These are phyloP conservation scores for Spatulosminthurus flaviceps DNA, from an alignment of 2,888 invertebrate species.

Conservation along the genomic window DNA sequence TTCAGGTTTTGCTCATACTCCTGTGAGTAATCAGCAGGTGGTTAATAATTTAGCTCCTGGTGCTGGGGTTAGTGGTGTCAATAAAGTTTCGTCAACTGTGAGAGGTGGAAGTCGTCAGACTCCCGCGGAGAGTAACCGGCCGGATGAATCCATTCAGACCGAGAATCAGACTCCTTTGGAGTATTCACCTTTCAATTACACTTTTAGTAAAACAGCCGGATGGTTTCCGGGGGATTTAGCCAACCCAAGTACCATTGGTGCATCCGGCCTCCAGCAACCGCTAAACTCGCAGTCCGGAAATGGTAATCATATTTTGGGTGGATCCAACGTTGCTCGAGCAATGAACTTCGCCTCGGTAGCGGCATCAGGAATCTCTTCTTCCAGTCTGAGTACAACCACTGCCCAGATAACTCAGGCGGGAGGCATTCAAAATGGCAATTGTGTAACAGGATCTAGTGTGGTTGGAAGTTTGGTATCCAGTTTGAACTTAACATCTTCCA, in stretches of 20 bases:
- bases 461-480: constrained; percentile 36
- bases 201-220: constrained; percentile 71
- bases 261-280: neutral
- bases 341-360: constrained; percentile 79
- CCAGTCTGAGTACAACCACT: constrained; percentile 57
- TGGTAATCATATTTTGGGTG: constrained; percentile 36
- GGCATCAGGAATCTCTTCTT: constrained; percentile 69
- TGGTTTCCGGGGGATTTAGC: constrained; percentile 62
- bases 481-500: constrained; percentile 15
- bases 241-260: constrained; percentile 39
- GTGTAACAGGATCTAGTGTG: constrained; percentile 23
- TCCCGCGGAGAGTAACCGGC: neutral
- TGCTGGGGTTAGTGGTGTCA: constrained; percentile 23
- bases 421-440: constrained; percentile 42
- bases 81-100: neutral
- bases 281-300: neutral
- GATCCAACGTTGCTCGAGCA: constrained; percentile 64
- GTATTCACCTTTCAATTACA: constrained; percentile 88
- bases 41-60: constrained; percentile 38
- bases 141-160: neutral
- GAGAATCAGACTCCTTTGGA: constrained; percentile 72
- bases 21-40: neutral
- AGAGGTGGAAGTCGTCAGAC: constrained; percentile 29
- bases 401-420: constrained; percentile 58
- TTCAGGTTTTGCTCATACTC: constrained; percentile 13